Evolutionary conservation across 2,888 invertebrate species (phyloP).

Genomic region (Schizotus pectinicornis): DNA sequence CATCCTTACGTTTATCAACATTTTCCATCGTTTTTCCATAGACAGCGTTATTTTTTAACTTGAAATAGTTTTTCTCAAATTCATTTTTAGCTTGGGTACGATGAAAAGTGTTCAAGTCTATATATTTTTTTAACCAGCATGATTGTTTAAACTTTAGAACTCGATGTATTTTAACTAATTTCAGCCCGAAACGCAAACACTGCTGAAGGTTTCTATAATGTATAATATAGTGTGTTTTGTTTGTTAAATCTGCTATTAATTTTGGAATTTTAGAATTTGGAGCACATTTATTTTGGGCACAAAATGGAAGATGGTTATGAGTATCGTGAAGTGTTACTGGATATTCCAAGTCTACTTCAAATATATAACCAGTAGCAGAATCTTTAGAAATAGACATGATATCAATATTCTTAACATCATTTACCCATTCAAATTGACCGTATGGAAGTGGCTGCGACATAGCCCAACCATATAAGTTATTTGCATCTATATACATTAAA

Average conservation of each 20-base stretch:
- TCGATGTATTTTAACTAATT: conserved; percentile 17
- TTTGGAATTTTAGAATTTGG: conserved; percentile 8
- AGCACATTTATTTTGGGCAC: conserved; percentile 11
- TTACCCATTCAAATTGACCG: conserved; percentile 23
- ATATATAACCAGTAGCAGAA: conserved; percentile 43
- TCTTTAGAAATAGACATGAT: conserved; percentile 22
- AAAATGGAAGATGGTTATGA: conserved; percentile 31
- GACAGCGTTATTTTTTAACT: conserved; percentile 11
- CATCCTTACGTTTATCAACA: conserved; percentile 5
- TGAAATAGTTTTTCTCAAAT: conserved; percentile 15
- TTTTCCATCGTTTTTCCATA: conserved; percentile 19
- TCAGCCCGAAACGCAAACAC: conserved; percentile 21
- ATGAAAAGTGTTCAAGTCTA: conserved; percentile 27
- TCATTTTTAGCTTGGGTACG: conserved; percentile 6
- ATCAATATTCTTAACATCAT: conserved; percentile 31
- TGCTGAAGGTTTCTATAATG: conserved; percentile 28
- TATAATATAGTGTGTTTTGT: conserved; percentile 22
- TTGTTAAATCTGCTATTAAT: conserved; percentile 12
- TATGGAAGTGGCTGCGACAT: conserved; percentile 36
- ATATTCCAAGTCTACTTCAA: conserved; percentile 54
- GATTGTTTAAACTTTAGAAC: conserved; percentile 22
- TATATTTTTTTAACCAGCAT: conserved; percentile 29
- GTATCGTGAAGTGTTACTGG: conserved; percentile 46
- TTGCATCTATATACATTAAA: conserved; percentile 38
- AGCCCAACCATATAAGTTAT: conserved; percentile 31